Conservation (phyloP, 1,140 invertebrate genomes). For the Elymnias hypermnestra region DNA sequence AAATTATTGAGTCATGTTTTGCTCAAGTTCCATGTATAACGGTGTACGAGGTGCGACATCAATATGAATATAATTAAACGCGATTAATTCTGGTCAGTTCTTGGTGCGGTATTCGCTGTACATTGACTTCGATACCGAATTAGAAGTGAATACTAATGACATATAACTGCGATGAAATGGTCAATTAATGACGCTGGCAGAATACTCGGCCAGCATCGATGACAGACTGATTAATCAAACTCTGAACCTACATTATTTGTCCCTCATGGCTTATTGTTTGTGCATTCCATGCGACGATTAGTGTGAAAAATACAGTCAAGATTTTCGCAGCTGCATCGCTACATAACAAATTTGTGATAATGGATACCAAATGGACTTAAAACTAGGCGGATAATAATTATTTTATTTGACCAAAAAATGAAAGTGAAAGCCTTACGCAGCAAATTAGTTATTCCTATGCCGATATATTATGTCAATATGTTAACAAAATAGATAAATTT, state of each 20-base stretch:
- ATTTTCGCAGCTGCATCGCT: too few relatives aligned
- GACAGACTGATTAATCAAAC: conserved; percentile 50
- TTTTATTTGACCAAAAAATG: too few relatives aligned
- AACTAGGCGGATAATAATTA: too few relatives aligned
- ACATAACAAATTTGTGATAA: too few relatives aligned
- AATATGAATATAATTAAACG: conserved; percentile 43
- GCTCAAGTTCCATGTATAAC: conserved; percentile 31
- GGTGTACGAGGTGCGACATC: conserved; percentile 37
- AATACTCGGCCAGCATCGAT: conserved; percentile 14
- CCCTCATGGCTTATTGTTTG: conserved; percentile 40
- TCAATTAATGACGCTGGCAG: conserved; percentile 55
- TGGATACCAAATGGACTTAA: too few relatives aligned
- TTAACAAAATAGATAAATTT: too few relatives aligned
- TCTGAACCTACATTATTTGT: conserved; percentile 60
- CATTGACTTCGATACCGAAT: conserved; percentile 30
- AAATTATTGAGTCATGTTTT: conserved; percentile 42
- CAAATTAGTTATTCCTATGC: too few relatives aligned
- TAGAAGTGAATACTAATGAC: conserved; percentile 63
- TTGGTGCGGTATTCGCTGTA: conserved; percentile 20
- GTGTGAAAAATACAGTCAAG: not conserved
- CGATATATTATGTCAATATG: too few relatives aligned
- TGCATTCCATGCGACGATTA: not conserved
- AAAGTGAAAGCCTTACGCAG: too few relatives aligned
- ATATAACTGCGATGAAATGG: conserved; percentile 58
- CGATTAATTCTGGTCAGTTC: conserved; percentile 37